Evolutionary conservation across 1,140 invertebrate genomes (phyloP).

Genomic region (Dreissena polymorpha): DNA sequence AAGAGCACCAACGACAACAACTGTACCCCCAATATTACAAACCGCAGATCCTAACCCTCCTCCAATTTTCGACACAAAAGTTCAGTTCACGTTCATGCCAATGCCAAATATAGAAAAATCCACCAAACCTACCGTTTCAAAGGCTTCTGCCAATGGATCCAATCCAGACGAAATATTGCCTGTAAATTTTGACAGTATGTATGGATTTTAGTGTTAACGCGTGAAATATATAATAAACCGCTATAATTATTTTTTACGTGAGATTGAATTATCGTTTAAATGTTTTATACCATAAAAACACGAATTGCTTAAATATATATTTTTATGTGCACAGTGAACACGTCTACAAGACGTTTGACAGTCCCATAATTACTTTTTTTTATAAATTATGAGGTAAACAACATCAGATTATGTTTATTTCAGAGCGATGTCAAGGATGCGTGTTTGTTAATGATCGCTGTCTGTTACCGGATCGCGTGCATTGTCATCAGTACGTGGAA

Average conservation of each 20-base stretch:
- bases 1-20: neutral
- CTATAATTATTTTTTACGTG: neutral
- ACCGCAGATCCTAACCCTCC: slow-evolving; percentile 46
- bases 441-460: slow-evolving; percentile 51
- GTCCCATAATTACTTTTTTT: too few relatives aligned
- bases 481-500: slow-evolving; percentile 42
- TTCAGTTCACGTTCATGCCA: slow-evolving; percentile 39
- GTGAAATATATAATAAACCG: neutral
- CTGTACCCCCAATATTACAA: neutral
- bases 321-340: too few relatives aligned
- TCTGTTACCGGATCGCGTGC: slow-evolving; percentile 37
- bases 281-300: too few relatives aligned
- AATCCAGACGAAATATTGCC: neutral
- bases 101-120: slow-evolving; percentile 31
- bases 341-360: too few relatives aligned
- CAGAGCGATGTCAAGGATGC: slow-evolving; percentile 38
- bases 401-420: neutral
- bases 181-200: neutral
- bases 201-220: too few relatives aligned
- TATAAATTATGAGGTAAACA: too few relatives aligned
- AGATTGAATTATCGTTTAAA: too few relatives aligned
- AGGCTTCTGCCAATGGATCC: neutral
- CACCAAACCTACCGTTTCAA: neutral
- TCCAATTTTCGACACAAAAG: slow-evolving; percentile 36
- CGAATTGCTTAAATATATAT: too few relatives aligned